These are phyloP conservation scores for Rynchops niger DNA, from an alignment of 2,113 vertebrate genomes.

Conservation along the genomic window DNA sequence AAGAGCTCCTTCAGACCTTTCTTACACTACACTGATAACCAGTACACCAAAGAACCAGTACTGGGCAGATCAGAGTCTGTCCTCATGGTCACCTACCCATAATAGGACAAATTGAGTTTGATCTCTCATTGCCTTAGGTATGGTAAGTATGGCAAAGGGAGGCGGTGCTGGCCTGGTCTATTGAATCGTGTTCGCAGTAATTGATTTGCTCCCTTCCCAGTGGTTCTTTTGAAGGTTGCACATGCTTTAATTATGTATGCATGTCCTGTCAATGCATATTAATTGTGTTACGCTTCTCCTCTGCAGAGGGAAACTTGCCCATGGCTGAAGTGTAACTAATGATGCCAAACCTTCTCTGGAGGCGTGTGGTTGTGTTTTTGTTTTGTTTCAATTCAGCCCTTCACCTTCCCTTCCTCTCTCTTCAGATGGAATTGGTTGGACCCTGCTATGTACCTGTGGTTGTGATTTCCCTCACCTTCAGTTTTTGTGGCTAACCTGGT, in stretches of 20 bases:
- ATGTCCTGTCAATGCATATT: slow-evolving; percentile 69
- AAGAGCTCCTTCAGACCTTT: not conserved
- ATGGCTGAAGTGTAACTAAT: slow-evolving; percentile 71
- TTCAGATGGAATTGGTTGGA: slow-evolving; percentile 24
- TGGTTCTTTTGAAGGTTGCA: slow-evolving; percentile 68
- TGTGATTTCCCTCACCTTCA: not conserved
- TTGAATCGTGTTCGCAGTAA: not conserved
- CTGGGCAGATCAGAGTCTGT: not conserved
- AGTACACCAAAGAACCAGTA: not conserved
- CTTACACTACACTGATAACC: not conserved
- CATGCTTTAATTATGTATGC: slow-evolving; percentile 69
- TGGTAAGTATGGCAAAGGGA: not conserved
- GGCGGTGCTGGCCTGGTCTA: not conserved
- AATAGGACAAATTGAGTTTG: not conserved
- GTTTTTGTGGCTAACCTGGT: slow-evolving; percentile 73
- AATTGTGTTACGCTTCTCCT: slow-evolving; percentile 72
- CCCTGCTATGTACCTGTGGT: slow-evolving; percentile 13
- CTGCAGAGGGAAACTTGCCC: slow-evolving; percentile 61
- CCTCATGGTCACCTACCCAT: not conserved
- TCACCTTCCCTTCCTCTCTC: not conserved
- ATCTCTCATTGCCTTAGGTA: not conserved
- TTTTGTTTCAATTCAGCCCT: not conserved
- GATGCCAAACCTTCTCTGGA: slow-evolving; percentile 70
- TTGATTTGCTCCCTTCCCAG: slow-evolving; percentile 7
- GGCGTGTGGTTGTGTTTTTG: not conserved